A percentile compares a stretch with the other conserved stretches of the same genome.
phyloP scores from a whole-genome alignment of 2,888 invertebrate genomes.

The Lottia gigantea region DNA sequence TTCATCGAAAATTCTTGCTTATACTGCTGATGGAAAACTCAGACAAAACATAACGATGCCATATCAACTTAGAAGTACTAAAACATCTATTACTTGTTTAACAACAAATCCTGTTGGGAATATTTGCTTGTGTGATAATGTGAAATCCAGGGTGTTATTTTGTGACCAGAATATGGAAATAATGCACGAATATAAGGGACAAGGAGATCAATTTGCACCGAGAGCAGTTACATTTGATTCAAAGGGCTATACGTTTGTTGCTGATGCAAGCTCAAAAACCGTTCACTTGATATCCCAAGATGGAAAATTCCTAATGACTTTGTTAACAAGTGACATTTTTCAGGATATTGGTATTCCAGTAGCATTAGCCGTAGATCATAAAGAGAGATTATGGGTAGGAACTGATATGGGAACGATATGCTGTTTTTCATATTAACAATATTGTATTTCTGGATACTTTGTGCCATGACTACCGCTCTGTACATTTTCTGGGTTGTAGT shows the following conservation, averaged over 20 bases:
- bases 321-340: constrained; percentile 22
- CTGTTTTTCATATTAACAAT: constrained; percentile 19
- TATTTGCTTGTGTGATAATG: constrained; percentile 15
- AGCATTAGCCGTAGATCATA: constrained; percentile 20
- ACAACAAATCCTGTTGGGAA: constrained; percentile 21
- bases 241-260: constrained; percentile 22
- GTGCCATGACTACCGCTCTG: no score
- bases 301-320: constrained; percentile 18
- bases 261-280: constrained; percentile 17
- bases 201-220: constrained; percentile 18
- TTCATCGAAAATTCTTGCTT: constrained; percentile 14
- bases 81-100: constrained; percentile 17
- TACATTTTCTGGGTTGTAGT: no score
- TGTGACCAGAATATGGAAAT: constrained; percentile 10
- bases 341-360: constrained; percentile 24
- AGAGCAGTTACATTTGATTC: constrained; percentile 17
- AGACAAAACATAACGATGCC: constrained; percentile 18
- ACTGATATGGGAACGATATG: constrained; percentile 26
- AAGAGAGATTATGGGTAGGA: constrained; percentile 25
- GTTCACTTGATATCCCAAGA: constrained; percentile 23
- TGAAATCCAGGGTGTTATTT: constrained; percentile 12
- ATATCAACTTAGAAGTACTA: neutral
- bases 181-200: constrained; percentile 23
- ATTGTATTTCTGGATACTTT: no score
- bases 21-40: constrained; percentile 19